Base-by-base conservation (phyloP, 2,888 invertebrate species). In the Parnassius smintheus region DNA sequence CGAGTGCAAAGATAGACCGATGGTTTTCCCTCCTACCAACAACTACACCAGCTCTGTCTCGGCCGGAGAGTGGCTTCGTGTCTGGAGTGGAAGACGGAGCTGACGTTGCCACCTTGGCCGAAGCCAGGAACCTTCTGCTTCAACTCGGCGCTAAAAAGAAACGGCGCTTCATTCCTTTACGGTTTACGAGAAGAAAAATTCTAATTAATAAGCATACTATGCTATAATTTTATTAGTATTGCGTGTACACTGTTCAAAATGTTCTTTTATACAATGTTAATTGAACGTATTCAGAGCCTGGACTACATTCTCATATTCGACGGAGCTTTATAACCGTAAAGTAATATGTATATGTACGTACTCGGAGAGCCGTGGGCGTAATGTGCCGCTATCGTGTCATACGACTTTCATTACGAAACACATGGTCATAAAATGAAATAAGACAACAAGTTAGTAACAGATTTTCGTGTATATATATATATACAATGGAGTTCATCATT, bases 61-160 rank as follows among this genome's bases (percentile, higher is more conserved):
- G 95, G 10, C 96, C 95, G 0, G 96, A 96, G 82, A 96, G 96
- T 78, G 96, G 96, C 11, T 96, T 96, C 83, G 93, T 96, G 46
- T 95, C 95, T 25, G 95, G 94, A 41, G 93, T 94, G 62, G 93
- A 93, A 63, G 90, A 88, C 53, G 74, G 74, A 67, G 83, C 83
- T 62, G 94, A 94, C 76, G 94, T 92, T 60, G 93, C 83, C 10
- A 93, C 94, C 10, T 93, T 95, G 65, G 92, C 94, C 53, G 95
- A 95, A 77, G 94, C 95, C 66, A 93, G 93, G 74, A 94, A 93
- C 68, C 93, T 95, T 56, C 92, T 95, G 68, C 93, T 94, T 41
- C 94, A 95, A 80, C 88, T 95, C 62, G 94, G 95, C 73, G 94
- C 94, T 54, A 93, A 95, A 82, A 95, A 95, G 80, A 94, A 94